phyloP scores from a whole-genome alignment of 2,888 invertebrate species.

The Drosophila ustulata region DNA sequence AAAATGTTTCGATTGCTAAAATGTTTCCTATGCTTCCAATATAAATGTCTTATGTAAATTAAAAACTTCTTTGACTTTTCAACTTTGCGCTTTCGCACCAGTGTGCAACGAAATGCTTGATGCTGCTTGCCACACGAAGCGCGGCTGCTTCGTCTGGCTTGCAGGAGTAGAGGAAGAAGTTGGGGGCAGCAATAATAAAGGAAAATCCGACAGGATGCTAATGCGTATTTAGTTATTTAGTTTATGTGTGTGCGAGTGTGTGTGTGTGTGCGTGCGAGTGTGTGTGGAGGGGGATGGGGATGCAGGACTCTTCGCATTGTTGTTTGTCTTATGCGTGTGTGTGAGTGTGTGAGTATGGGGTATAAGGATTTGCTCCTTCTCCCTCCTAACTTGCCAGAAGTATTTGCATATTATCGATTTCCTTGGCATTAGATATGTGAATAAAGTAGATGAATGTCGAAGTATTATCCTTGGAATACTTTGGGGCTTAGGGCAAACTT shows the following conservation, averaged over 20 bases:
- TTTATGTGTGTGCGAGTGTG: slow-evolving; percentile 43
- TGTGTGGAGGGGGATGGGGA: slow-evolving; percentile 14
- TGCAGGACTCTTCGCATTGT: slow-evolving; percentile 40
- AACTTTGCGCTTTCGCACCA: not conserved
- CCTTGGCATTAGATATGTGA: slow-evolving; percentile 17
- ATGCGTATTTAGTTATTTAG: slow-evolving; percentile 80
- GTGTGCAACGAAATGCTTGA: slow-evolving; percentile 33
- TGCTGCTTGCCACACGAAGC: slow-evolving; percentile 23
- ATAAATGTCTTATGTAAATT: too few relatives aligned
- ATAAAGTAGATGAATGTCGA: slow-evolving; percentile 7
- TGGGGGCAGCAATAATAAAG: slow-evolving; percentile 70
- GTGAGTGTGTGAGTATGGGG: slow-evolving; percentile 20
- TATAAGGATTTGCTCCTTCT: slow-evolving; percentile 15
- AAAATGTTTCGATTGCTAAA: not conserved
- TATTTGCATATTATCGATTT: slow-evolving; percentile 80
- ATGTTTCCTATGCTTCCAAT: too few relatives aligned
- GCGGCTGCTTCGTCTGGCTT: slow-evolving; percentile 27
- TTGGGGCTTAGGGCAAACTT: not conserved
- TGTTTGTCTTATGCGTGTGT: slow-evolving; percentile 64
- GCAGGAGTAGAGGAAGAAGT: slow-evolving; percentile 25
- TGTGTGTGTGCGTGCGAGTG: not conserved
- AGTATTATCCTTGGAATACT: slow-evolving; percentile 9
- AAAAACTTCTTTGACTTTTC: not conserved
- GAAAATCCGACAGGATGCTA: slow-evolving; percentile 79
- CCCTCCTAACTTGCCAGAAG: slow-evolving; percentile 13